Evolutionary conservation across 1,140 invertebrate genomes (phyloP), one percentile per base, ranked within the genome.

Genomic region (Streblospio benedicti): DNA sequence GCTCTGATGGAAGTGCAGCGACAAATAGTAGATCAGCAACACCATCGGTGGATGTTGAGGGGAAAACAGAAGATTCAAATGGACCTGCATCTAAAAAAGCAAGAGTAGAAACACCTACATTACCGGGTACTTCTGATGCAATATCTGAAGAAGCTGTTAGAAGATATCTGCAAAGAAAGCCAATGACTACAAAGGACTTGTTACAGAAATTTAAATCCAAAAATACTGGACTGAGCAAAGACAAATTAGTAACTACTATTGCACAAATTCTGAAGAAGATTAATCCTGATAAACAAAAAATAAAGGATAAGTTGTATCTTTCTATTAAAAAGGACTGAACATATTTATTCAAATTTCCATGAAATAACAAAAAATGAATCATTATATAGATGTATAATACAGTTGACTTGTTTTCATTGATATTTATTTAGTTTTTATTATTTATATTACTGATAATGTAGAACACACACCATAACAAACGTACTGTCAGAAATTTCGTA

Each of bases 131-230:
- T n/a, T n/a, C n/a, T n/a, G n/a, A n/a, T n/a, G n/a, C n/a, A n/a
- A n/a, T n/a, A n/a, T n/a, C n/a, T n/a, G 93, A 97, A 76, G 93
- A 97, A 67, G 87, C 91, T 1, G 91, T 98, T 4, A 81, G 91
- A 20, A 82, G 93, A 18, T 98, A 97, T 76, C 79, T 98, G 18
- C 88, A 89, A 69, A 83, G 94, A 0, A 97, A 97, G 72, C 93
- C 93, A 1, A 94, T 97, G 87, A 97, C 93, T 0, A 89, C 93
- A 0, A 95, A 90, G 0, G 93, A 97, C 73, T 76, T 97, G 16
- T 74, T 97, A 4, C 89, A 93, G 44, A 97, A 97, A 78, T 95
- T 97, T 78, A 94, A 93, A 74, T 89, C 88, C 23, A 94, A 94
- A 73, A 91, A 93, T 68, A 90, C 89, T n/a, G 90, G 90, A 12